Conservation (phyloP, 2,888 invertebrate species). For the Antheraea assamensis region DNA sequence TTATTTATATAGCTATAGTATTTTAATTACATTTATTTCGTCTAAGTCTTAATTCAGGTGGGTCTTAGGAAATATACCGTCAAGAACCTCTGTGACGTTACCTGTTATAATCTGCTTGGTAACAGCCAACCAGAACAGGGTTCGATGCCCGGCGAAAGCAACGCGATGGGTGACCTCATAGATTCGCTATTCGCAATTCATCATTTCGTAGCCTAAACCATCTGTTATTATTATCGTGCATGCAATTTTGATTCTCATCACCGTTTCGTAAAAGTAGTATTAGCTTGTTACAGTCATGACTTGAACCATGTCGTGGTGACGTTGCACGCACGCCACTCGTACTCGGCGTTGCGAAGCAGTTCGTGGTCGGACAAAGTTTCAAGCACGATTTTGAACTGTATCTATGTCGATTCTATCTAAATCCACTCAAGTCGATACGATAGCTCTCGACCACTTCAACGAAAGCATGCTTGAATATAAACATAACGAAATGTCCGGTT, state of each 20-base stretch:
- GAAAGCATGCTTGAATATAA: conserved; percentile 12
- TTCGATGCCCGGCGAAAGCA: conserved; percentile 77
- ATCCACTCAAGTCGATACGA: conserved; percentile 16
- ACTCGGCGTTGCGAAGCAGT: conserved; percentile 17
- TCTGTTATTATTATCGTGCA: conserved; percentile 44
- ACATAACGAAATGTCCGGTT: neutral
- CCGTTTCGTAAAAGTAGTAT: conserved; percentile 29
- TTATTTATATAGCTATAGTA: neutral
- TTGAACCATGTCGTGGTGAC: conserved; percentile 4
- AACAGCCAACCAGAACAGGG: conserved; percentile 61
- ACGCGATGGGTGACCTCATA: conserved; percentile 69
- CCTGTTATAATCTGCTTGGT: conserved; percentile 71
- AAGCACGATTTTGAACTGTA: conserved; percentile 15
- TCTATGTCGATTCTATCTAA: conserved; percentile 16
- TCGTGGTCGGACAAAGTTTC: conserved; percentile 17
- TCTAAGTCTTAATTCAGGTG: conserved; percentile 38
- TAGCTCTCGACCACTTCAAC: neutral
- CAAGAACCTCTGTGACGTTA: conserved; percentile 53
- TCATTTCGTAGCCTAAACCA: conserved; percentile 65
- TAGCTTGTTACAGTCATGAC: conserved; percentile 11
- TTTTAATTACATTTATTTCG: neutral
- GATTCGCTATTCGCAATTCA: conserved; percentile 74
- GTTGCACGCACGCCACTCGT: conserved; percentile 24
- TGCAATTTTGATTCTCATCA: conserved; percentile 37
- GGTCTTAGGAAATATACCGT: conserved; percentile 51